phyloP scores from a whole-genome alignment of 2,113 vertebrate genomes.

The Rhabdornis inornatus region DNA sequence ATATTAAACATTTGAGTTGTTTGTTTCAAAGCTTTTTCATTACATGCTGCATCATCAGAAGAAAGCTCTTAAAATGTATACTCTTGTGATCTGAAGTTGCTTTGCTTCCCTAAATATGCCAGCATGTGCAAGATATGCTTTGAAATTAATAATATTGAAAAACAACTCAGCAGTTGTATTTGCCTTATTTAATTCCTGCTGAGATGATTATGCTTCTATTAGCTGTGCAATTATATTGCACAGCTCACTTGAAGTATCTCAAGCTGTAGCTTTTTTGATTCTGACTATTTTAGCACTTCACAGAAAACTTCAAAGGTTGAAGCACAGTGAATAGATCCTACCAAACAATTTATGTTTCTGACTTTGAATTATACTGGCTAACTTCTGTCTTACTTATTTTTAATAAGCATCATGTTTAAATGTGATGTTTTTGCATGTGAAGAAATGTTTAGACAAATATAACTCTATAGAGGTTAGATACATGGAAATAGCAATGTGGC shows the following conservation, averaged over 20 bases:
- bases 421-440: not conserved
- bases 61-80: constrained; percentile 32
- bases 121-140: constrained; percentile 38
- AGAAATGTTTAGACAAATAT: not conserved
- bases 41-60: constrained; percentile 21
- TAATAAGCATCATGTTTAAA: not conserved
- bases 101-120: constrained; percentile 33
- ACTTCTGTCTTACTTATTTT: not conserved
- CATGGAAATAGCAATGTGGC: not conserved
- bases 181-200: constrained; percentile 68
- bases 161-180: constrained; percentile 65
- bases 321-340: not conserved
- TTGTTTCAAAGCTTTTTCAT: constrained; percentile 42
- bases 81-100: constrained; percentile 38
- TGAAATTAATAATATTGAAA: constrained; percentile 70
- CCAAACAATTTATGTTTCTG: not conserved
- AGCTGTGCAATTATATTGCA: constrained; percentile 71
- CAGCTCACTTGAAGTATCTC: constrained; percentile 53
- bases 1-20: constrained; percentile 2
- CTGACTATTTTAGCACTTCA: constrained; percentile 40
- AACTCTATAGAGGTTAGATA: not conserved
- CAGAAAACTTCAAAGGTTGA: constrained; percentile 58
- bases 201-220: constrained; percentile 71
- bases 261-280: constrained; percentile 63
- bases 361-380: not conserved